Evolutionary conservation across 1,140 invertebrate genomes (phyloP).

Genomic region (Macrostomum lignano): DNA sequence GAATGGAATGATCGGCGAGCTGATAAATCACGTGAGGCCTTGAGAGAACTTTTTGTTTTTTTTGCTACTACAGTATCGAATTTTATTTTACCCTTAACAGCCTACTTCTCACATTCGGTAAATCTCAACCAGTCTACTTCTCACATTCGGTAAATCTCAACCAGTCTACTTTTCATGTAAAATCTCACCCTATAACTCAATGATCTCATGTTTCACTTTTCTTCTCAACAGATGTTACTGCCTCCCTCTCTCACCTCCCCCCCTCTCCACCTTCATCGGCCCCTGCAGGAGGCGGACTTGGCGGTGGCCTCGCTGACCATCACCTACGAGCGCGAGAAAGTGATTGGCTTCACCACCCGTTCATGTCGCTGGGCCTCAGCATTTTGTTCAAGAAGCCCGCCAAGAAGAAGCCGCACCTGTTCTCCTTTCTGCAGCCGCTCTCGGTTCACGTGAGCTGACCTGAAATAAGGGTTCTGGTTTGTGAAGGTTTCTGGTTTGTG

Average conservation of each 20-base stretch:
- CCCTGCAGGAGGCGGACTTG: constrained; percentile 62
- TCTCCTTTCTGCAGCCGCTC: constrained; percentile 77
- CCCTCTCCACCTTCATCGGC: no score
- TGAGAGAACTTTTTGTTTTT: no score
- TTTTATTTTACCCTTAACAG: no score
- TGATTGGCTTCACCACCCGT: constrained; percentile 84
- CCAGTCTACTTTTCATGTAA: no score
- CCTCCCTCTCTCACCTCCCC: neutral
- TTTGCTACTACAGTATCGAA: no score
- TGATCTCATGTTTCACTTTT: neutral
- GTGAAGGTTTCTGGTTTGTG: no score
- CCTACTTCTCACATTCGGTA: no score
- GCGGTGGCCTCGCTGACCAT: constrained; percentile 73
- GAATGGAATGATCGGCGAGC: constrained; percentile 24
- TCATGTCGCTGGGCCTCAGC: constrained; percentile 52
- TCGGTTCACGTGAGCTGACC: constrained; percentile 29
- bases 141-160: no score
- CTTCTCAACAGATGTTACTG: neutral
- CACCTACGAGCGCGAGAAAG: constrained; percentile 61
- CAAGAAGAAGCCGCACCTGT: constrained; percentile 56
- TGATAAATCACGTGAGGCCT: constrained; percentile 9
- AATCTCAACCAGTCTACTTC: no score
- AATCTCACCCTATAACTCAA: neutral
- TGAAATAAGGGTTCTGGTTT: no score
- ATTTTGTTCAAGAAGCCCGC: constrained; percentile 59